Base-by-base conservation (phyloP, 2,113 vertebrate genomes). In the Pantherophis guttatus region DNA sequence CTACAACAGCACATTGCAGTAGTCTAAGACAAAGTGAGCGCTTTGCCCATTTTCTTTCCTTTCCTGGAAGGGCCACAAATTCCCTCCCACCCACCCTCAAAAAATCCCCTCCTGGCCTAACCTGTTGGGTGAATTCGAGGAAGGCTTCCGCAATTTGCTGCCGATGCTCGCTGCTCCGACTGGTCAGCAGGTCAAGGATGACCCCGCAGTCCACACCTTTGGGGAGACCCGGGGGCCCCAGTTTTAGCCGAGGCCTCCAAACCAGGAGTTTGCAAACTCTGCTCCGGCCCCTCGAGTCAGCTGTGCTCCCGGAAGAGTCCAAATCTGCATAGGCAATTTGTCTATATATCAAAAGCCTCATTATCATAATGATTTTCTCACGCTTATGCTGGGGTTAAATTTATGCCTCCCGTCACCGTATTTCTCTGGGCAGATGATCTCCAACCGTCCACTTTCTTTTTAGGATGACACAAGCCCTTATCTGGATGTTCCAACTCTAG, bases 91-190 rank as follows among this genome's bases (percentile, higher is more conserved):
- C 26, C 29, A 21, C 0, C 0, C 26, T 24, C 4, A 62, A 15
- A 24, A 33, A 24, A 59, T 5, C 65, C 50, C 50, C 21, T 2
- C 39, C 33, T 0, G 52, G 17, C 17, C 94, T 65, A 44, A 97
- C 97, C 97, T 97, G 96, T 21, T 96, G 93, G 39, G 95, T 96
- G 3, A 93, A 95, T 9, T 94, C 93, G 62, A 92, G 94, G 95
- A 97, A 98, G 26, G 91, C 86, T 52, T 90, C 53, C 0, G 94
- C 87, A 33, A 98, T 93, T 21, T 97, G 94, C 62, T 96, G 97
- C 55, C 97, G 95, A 12, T 98, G 97, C 11, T 96, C 95, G 15
- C 93, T 92, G 91, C 94, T 97, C 19, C 97, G 94, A 29, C 93
- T 95, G 55, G 96, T 97, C 62, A 98, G 95, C 23, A 97, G 93